Base-by-base conservation (phyloP, 1,140 invertebrate species). In the Aleiodes sp. region DNA sequence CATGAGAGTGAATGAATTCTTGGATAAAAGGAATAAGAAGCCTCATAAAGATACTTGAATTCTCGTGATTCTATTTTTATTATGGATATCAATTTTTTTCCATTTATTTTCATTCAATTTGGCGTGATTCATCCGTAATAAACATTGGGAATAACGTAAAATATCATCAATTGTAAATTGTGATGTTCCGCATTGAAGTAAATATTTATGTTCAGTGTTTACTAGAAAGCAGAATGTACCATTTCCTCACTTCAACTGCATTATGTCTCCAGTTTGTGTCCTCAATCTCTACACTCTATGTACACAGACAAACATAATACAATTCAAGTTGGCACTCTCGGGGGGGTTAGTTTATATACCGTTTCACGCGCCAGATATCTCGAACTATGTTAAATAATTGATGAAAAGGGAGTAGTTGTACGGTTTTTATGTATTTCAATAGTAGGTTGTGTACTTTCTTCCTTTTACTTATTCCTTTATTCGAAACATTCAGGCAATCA, bases 351-450 rank as follows among this genome's bases (percentile, higher is more conserved):
- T 43, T 19, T 37, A 21, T 62, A 9, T 57, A 57, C 29, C 26
- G 8, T 31, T n/a, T 6, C 16, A 9, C 19, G 16, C n/a, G 21
- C 21, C 19, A 52, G 46, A 52, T 52, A 52, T 52, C 9, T 28
- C 10, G 21, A 39, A 67, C 28, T 16, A 9, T 35, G 60, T 63
- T 78, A 74, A 78, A 78, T 78, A 77, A 78, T 78, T 73, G 70
- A 78, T 76, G 70, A 73, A 76, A n/a, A 46, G 65, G 71, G 76
- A 77, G 74, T 70, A 61, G 68, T 52, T 70, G 70, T 14, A 31
- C 31, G 57, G 65, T 67, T 59, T 67, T 33, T 31, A 67, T n/a
- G 7, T 41, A 67, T 59, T 67, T 33, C 56, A 37, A 31, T 35
- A 35, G 46, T 1, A n/a, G n/a, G n/a, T n/a, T n/a, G n/a, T n/a